Conservation (phyloP, 2,113 vertebrate genomes). For the Oreochromis spilurus region DNA sequence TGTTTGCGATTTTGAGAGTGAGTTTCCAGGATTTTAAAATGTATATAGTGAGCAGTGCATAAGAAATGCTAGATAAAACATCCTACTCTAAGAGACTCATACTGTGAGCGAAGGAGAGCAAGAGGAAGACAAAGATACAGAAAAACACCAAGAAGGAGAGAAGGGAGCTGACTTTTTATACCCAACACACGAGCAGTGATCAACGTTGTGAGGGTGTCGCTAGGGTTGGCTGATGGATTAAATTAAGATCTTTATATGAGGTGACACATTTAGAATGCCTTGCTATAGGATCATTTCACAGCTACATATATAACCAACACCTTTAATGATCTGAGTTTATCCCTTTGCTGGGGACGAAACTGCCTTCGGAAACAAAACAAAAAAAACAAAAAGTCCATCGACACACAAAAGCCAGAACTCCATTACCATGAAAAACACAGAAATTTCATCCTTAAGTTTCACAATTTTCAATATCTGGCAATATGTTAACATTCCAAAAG, state of each 20-base stretch:
- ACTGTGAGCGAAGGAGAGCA: background rate
- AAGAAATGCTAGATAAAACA: constrained; percentile 43
- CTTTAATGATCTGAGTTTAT: background rate
- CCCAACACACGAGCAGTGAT: background rate
- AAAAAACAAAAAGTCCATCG: fast-evolving
- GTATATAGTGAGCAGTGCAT: background rate
- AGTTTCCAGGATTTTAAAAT: constrained; percentile 25
- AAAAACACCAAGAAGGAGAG: background rate
- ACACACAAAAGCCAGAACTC: background rate
- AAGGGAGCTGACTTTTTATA: background rate
- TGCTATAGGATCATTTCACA: background rate
- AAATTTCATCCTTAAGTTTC: background rate
- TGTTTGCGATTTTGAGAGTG: background rate
- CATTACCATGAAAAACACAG: background rate
- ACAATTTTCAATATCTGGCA: background rate
- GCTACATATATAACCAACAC: background rate
- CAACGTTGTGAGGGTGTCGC: background rate
- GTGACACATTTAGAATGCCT: background rate
- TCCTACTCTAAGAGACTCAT: constrained; percentile 22
- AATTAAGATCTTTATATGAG: background rate
- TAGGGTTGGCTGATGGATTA: background rate
- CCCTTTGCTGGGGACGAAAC: background rate
- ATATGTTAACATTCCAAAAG: background rate
- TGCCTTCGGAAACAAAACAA: background rate
- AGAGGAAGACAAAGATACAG: background rate